phyloP scores from a whole-genome alignment of 2,113 vertebrate species.

The Orcinus orca region DNA sequence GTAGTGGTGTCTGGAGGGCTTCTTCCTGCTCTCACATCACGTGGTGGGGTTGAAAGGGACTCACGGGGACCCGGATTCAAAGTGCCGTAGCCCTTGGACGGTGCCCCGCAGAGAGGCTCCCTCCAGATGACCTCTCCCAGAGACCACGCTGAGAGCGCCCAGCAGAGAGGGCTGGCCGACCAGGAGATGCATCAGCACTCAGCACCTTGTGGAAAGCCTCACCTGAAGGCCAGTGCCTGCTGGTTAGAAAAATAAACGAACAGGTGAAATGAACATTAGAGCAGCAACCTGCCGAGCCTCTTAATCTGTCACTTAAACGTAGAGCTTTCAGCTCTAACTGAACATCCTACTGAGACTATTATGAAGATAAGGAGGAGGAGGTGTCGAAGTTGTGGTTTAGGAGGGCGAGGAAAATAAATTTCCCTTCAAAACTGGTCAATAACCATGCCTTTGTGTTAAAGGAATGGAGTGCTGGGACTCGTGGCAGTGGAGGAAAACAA shows the following conservation, averaged over 20 bases:
- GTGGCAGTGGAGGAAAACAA: slow-evolving; percentile 30
- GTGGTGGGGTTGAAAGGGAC: background rate
- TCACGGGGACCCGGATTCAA: background rate
- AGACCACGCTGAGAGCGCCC: background rate
- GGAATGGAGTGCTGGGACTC: background rate
- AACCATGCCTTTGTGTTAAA: slow-evolving; percentile 59
- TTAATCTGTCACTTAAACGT: slow-evolving; percentile 76
- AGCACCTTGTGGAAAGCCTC: slow-evolving; percentile 22
- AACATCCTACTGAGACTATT: slow-evolving; percentile 72
- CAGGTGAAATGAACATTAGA: slow-evolving; percentile 68
- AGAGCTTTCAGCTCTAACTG: slow-evolving; percentile 77
- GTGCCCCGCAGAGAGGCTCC: background rate
- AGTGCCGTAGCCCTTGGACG: too few relatives aligned
- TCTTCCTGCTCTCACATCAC: background rate
- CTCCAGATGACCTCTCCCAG: background rate
- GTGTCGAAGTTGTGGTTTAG: slow-evolving; percentile 55
- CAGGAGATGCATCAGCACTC: background rate
- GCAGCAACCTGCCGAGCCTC: slow-evolving; percentile 62
- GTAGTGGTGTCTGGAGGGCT: background rate
- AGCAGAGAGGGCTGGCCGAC: background rate
- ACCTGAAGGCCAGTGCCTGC: background rate
- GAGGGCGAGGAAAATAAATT: slow-evolving; percentile 65
- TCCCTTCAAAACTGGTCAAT: slow-evolving; percentile 69
- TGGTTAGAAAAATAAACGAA: slow-evolving; percentile 67
- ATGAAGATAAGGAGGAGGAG: slow-evolving; percentile 61